A percentile compares a stretch with the other conserved stretches of the same genome.
phyloP scores from a whole-genome alignment of 2,113 vertebrate genomes.

The Plotosus lineatus region DNA sequence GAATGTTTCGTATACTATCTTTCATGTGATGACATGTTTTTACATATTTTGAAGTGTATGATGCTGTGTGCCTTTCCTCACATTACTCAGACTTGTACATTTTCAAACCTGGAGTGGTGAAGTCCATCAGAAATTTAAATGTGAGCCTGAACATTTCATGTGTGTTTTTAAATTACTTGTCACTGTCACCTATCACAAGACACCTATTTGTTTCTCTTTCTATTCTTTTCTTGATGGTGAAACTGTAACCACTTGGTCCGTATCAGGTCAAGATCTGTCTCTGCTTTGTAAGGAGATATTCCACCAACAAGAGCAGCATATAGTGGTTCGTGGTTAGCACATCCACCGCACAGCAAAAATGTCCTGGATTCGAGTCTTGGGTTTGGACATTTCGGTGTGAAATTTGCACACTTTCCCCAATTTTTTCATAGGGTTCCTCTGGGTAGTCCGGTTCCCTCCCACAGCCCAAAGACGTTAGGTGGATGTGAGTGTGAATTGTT shows the following conservation, averaged over 20 bases:
- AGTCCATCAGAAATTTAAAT: not conserved
- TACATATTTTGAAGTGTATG: not conserved
- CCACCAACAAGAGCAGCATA: no score
- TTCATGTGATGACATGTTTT: not conserved
- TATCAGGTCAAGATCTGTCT: not conserved
- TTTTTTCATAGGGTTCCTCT: no score
- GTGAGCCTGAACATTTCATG: not conserved
- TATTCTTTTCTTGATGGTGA: not conserved
- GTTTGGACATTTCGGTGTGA: no score
- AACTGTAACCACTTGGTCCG: not conserved
- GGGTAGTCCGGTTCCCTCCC: no score
- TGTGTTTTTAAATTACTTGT: not conserved
- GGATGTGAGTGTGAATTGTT: no score
- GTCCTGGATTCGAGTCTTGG: no score
- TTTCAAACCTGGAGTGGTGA: not conserved
- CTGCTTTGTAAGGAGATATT: not conserved
- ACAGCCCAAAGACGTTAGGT: no score
- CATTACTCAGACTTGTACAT: not conserved
- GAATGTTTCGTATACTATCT: not conserved
- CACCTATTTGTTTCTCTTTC: not conserved
- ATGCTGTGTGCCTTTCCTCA: not conserved
- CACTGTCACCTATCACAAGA: not conserved
- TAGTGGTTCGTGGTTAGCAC: no score
- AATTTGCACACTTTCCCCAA: no score
- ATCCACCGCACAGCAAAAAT: no score